These are phyloP conservation scores for Gadopsis marmoratus DNA, from an alignment of 2,797 vertebrate genomes.

Conservation along the genomic window DNA sequence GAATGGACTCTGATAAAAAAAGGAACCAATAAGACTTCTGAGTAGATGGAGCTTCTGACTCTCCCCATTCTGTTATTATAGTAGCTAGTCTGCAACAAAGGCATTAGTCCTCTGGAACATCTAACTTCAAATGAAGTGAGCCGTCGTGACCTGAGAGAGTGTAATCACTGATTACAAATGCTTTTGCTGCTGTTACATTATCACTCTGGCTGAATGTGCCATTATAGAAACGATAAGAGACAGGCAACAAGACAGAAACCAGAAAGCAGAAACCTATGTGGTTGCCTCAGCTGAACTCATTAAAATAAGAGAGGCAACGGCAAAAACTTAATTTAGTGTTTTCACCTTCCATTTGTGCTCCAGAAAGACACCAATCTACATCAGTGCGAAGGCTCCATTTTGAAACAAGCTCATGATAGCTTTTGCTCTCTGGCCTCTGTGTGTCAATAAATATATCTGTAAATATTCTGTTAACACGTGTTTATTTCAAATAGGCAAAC, in stretches of 20 bases:
- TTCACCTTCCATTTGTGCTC: constrained; percentile 49
- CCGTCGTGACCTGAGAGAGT: constrained; percentile 64
- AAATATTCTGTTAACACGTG: constrained; percentile 55
- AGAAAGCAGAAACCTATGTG: constrained; percentile 36
- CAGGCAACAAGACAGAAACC: constrained; percentile 44
- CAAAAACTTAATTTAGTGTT: constrained; percentile 61
- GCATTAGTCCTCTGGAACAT: constrained; percentile 72
- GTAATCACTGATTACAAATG: constrained; percentile 75
- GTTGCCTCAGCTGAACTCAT: constrained; percentile 69
- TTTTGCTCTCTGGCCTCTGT: constrained; percentile 35
- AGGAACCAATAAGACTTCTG: constrained; percentile 72
- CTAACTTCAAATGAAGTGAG: constrained; percentile 73
- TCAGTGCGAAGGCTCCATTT: constrained; percentile 39
- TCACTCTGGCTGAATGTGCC: constrained; percentile 49
- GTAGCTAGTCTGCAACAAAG: constrained; percentile 71
- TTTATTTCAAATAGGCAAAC: constrained; percentile 58
- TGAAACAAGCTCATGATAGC: constrained; percentile 41
- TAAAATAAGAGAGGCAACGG: constrained; percentile 56
- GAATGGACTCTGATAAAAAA: constrained; percentile 81
- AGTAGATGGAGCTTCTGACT: constrained; percentile 72
- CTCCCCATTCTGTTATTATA: constrained; percentile 71
- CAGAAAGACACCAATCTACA: constrained; percentile 34
- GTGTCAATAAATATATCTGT: constrained; percentile 47
- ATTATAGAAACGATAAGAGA: constrained; percentile 61
- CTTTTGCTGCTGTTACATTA: constrained; percentile 54